Evolutionary conservation across 2,797 vertebrate genomes (phyloP).

Genomic region (Amazona ochrocephala): DNA sequence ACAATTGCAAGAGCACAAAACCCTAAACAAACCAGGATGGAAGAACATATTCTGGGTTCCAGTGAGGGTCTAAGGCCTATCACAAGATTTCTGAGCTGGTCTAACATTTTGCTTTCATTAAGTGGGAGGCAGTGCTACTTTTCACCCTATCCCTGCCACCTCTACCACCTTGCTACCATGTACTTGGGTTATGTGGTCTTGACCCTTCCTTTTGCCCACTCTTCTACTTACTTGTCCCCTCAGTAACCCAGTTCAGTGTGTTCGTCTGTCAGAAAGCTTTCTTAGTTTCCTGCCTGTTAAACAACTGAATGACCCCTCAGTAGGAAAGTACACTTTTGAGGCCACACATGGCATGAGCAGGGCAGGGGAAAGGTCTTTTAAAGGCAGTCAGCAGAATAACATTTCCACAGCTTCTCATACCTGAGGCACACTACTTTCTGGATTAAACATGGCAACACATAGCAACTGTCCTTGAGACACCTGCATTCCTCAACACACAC

Average conservation of each 20-base stretch:
- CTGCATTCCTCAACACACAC: background rate
- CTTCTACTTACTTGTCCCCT: background rate
- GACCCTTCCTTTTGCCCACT: background rate
- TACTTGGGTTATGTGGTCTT: background rate
- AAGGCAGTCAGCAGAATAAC: background rate
- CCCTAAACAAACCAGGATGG: background rate
- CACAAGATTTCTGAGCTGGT: background rate
- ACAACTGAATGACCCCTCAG: background rate
- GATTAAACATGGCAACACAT: background rate
- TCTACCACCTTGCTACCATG: background rate
- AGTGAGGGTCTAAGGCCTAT: background rate
- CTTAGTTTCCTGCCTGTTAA: background rate
- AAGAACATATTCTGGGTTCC: background rate
- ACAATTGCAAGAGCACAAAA: background rate
- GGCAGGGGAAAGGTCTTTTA: background rate
- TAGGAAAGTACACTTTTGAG: background rate
- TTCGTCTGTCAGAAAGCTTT: background rate
- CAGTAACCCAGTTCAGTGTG: background rate
- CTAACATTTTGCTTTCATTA: background rate
- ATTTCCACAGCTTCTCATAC: background rate
- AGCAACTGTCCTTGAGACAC: background rate
- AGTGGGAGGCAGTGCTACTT: background rate
- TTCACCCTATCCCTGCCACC: background rate
- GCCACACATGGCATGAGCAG: background rate
- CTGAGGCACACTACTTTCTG: background rate